Evolutionary conservation across 2,888 invertebrate genomes (phyloP), one percentile per base, ranked within the genome.

Genomic region (Synergus japonicus): DNA sequence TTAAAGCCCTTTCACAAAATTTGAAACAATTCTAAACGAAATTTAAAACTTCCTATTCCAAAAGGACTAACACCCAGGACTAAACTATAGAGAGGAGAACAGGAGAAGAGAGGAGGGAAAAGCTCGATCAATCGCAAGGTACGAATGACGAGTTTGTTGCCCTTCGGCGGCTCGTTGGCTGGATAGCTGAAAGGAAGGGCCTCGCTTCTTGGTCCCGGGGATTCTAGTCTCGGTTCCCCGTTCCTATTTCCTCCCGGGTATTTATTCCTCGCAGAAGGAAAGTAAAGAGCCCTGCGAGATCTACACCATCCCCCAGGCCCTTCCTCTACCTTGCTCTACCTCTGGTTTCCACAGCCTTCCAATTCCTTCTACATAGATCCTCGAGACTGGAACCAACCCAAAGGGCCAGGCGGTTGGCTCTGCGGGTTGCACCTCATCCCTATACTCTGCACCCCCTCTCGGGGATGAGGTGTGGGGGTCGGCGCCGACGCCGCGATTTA

Each of bases 401-500:
- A 67, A 44, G 44, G 66, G 41, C 65, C 65, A 15, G 66, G 44
- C 44, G 18, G 44, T 67, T 67, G 66, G 43, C n/a, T 67, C 66
- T 67, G 54, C 9, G 49, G 46, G 49, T 46, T 69, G 69, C 49
- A 29, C 69, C 69, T 69, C 69, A 49, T 49, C 69, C 69, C 46
- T 60, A 22, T 0, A 60, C 10, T 60, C 60, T 9, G 49, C 46
- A 67, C 12, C 41, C 44, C 22, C 18, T 18, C 13, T 22, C 15
- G 15, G 29, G 29, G 49, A 29, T 69, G 49, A 79, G 77, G 78
- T 82, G 80, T 67, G 58, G 58, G 67, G 78, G 58, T 67, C 66
- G 78, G 78, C 83, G 83, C 83, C 82, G 83, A 79, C 81, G 81
- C 79, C 80, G 77, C 81, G 81, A 80, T 80, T 83, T 81, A 81